Evolutionary conservation across 2,888 invertebrate genomes (phyloP).

Genomic region (Sericinus montela): DNA sequence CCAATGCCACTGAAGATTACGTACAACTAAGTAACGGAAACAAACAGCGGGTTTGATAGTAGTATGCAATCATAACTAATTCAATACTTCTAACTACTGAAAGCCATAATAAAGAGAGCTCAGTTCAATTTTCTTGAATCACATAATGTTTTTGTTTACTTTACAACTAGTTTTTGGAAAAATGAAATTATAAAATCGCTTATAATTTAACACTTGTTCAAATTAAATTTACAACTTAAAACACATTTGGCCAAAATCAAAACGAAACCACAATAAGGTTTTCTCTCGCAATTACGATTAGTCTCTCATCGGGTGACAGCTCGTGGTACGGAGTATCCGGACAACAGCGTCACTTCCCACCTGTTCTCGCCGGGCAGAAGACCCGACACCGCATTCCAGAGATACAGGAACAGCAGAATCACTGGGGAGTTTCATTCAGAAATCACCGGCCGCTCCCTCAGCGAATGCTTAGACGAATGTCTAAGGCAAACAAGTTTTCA

Average conservation of each 20-base stretch:
- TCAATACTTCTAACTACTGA: too few relatives aligned
- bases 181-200: too few relatives aligned
- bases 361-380: slow-evolving; percentile 89
- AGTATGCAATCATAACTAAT: too few relatives aligned
- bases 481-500: slow-evolving; percentile 93
- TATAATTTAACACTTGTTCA: too few relatives aligned
- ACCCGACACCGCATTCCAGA: slow-evolving; percentile 93
- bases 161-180: too few relatives aligned
- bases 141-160: too few relatives aligned
- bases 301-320: slow-evolving; percentile 83
- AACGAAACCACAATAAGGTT: slow-evolving; percentile 27
- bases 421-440: slow-evolving; percentile 94
- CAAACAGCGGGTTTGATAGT: too few relatives aligned
- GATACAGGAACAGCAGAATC: slow-evolving; percentile 91
- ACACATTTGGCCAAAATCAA: neutral
- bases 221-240: neutral
- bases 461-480: slow-evolving; percentile 94
- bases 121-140: too few relatives aligned
- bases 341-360: slow-evolving; percentile 91
- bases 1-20: too few relatives aligned
- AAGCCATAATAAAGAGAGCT: too few relatives aligned
- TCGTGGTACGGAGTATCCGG: slow-evolving; percentile 92
- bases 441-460: slow-evolving; percentile 91
- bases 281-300: slow-evolving; percentile 49
- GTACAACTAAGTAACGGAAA: too few relatives aligned